Evolutionary conservation across 2,113 vertebrate genomes (phyloP).

Genomic region (Anarhynchus alexandrinus): DNA sequence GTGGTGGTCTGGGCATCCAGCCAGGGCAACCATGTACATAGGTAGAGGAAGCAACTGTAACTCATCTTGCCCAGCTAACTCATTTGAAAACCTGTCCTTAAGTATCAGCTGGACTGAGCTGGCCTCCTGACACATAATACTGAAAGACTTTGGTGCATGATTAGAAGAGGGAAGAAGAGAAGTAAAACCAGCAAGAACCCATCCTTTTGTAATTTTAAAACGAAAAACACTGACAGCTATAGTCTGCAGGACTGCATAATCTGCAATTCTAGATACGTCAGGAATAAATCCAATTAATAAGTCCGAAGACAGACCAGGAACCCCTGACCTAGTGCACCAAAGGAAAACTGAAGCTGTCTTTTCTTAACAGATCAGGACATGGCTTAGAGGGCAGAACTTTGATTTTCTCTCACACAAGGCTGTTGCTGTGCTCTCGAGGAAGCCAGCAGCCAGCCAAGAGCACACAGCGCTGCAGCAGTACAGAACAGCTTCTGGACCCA

Average conservation of each 20-base stretch:
- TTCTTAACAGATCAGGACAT: neutral
- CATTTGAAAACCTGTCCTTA: neutral
- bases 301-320: neutral
- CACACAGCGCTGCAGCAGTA: neutral
- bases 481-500: neutral
- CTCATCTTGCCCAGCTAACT: neutral
- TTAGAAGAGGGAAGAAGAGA: slow-evolving; percentile 18
- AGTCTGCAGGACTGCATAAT: slow-evolving; percentile 1
- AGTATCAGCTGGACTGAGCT: slow-evolving; percentile 5
- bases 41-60: neutral
- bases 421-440: neutral
- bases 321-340: neutral
- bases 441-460: slow-evolving; percentile 4
- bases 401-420: neutral
- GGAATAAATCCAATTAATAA: slow-evolving; percentile 46
- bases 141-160: neutral
- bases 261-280: slow-evolving; percentile 2
- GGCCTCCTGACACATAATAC: neutral
- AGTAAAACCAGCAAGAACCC: neutral
- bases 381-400: neutral
- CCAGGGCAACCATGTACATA: neutral
- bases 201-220: slow-evolving; percentile 21
- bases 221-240: slow-evolving; percentile 13
- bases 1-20: slow-evolving; percentile 10
- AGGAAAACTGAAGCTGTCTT: neutral